Percentiles rank a stretch among this genome's conserved stretches.
Evolutionary conservation across 2,797 vertebrate species (phyloP).

Genomic region (Amblyraja radiata): DNA sequence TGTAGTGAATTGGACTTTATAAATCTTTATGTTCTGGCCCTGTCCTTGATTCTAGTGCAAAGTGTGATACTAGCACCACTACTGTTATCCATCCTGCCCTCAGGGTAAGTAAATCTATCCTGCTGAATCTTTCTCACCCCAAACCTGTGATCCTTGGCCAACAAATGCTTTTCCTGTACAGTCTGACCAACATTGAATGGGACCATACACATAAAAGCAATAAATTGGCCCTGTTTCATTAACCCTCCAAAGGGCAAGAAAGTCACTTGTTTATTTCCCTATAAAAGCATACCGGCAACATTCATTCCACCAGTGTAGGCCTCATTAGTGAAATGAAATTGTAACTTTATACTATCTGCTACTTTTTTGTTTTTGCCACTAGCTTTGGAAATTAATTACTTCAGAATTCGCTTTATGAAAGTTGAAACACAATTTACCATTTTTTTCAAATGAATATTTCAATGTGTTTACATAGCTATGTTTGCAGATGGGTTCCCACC

Average conservation of each 20-base stretch:
- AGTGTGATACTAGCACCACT: neutral
- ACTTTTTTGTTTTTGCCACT: neutral
- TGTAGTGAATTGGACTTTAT: slow-evolving; percentile 7
- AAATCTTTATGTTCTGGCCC: neutral
- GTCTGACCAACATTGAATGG: neutral
- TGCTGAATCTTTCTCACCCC: neutral
- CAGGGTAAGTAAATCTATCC: neutral
- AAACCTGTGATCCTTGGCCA: neutral
- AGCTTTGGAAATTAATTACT: slow-evolving; percentile 15
- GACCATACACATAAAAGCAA: neutral
- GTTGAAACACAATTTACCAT: neutral
- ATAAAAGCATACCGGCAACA: neutral
- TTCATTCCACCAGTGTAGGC: neutral
- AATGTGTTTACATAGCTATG: slow-evolving; percentile 3
- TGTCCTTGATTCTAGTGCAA: slow-evolving; percentile 19
- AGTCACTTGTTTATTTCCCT: neutral
- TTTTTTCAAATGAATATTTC: slow-evolving; percentile 6
- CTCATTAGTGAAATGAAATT: neutral
- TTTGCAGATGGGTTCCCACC: slow-evolving; percentile 1
- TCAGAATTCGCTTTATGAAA: neutral
- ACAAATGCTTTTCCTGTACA: neutral
- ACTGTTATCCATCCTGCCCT: neutral
- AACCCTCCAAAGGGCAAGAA: neutral
- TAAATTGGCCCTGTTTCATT: neutral
- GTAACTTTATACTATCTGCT: neutral